Percentiles rank a stretch among this genome's conserved stretches.
Evolutionary conservation across 2,113 vertebrate genomes (phyloP).

Genomic region (Tyrannus savana): DNA sequence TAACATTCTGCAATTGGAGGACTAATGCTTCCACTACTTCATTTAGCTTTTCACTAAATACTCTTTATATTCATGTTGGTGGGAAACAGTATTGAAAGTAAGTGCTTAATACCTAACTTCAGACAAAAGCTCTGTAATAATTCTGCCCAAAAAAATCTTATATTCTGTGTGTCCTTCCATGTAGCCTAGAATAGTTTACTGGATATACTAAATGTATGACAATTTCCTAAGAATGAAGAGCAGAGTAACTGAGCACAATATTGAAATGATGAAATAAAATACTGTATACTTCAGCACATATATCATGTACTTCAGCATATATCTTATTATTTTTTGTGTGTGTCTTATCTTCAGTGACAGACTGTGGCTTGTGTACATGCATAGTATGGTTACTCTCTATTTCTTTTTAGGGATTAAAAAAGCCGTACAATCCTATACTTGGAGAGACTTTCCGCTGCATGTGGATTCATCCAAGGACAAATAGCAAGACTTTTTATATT

Average conservation of each 20-base stretch:
- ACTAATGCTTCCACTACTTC: not conserved
- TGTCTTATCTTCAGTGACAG: not conserved
- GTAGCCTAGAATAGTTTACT: not conserved
- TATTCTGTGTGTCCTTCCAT: not conserved
- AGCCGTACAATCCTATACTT: constrained; percentile 98
- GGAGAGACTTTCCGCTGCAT: constrained; percentile 96
- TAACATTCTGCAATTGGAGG: not conserved
- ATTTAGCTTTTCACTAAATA: not conserved
- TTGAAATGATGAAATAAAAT: not conserved
- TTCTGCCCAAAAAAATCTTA: not conserved
- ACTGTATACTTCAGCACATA: not conserved
- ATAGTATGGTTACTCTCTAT: not conserved
- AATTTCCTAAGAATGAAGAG: not conserved
- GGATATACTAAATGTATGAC: not conserved
- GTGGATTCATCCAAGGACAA: constrained; percentile 95
- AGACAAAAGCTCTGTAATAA: not conserved
- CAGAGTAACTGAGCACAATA: not conserved
- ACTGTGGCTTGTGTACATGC: not conserved
- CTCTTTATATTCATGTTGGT: not conserved
- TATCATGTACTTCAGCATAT: not conserved
- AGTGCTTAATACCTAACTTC: not conserved
- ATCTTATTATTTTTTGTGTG: not conserved
- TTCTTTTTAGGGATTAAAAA: constrained; percentile 89
- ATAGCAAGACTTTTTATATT: constrained; percentile 98
- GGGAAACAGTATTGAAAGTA: not conserved